A percentile compares a stretch with the other conserved stretches of the same genome.
Evolutionary conservation across 1,140 invertebrate species (phyloP).

Genomic region (Brachionus asplanchnoidis): DNA sequence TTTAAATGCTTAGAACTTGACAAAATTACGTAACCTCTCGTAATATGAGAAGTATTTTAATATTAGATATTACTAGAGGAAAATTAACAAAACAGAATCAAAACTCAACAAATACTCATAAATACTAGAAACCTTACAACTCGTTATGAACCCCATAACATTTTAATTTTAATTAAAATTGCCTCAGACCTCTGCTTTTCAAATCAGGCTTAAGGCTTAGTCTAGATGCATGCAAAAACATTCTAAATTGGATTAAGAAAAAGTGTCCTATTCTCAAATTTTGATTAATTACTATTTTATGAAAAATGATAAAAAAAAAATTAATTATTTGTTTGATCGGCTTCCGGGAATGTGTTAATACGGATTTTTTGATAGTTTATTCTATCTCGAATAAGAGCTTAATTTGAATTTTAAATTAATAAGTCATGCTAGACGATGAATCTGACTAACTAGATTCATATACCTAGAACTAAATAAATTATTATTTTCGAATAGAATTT

Average conservation of each 20-base stretch:
- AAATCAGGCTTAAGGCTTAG: not conserved
- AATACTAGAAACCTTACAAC: not conserved
- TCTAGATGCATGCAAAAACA: not conserved
- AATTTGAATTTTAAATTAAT: not conserved
- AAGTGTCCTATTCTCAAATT: not conserved
- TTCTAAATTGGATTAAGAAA: not conserved
- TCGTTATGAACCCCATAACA: not conserved
- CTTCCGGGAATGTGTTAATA: not conserved
- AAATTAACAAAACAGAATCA: not conserved
- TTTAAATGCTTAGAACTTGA: not conserved
- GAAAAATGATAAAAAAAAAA: not conserved
- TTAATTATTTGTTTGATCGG: not conserved
- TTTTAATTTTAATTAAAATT: not conserved
- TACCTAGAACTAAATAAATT: not conserved
- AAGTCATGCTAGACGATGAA: not conserved
- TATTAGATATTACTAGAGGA: not conserved
- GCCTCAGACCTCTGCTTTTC: not conserved
- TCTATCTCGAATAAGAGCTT: not conserved
- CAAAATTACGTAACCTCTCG: not conserved
- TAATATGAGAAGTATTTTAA: not conserved
- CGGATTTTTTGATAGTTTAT: not conserved
- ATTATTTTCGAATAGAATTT: not conserved
- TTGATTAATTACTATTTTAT: not conserved
- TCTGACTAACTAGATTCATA: not conserved
- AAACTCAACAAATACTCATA: not conserved